Conservation (phyloP, 1,140 invertebrate genomes). For the Drosophila punjabiensis region DNA sequence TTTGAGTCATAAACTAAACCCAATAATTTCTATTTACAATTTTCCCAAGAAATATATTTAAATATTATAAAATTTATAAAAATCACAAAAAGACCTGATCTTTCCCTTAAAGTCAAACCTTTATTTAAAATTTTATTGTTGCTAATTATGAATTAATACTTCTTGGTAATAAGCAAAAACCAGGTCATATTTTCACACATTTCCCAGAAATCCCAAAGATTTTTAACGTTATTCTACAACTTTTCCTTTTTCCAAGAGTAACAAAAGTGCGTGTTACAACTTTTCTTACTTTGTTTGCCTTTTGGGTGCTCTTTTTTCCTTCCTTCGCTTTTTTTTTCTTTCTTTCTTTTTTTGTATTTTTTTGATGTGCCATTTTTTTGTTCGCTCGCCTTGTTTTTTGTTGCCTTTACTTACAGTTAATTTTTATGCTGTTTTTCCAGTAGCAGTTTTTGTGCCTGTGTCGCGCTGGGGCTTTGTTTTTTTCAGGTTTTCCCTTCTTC, state of each 20-base stretch:
- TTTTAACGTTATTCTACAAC: neutral
- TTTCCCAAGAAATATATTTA: neutral
- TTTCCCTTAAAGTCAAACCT: neutral
- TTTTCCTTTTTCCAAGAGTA: slow-evolving; percentile 1
- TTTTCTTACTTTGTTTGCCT: slow-evolving; percentile 16
- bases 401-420: slow-evolving; percentile 62
- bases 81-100: neutral
- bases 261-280: neutral
- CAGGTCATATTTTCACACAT: neutral
- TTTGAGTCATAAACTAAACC: neutral
- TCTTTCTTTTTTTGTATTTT: neutral
- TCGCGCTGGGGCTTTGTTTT: neutral
- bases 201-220: neutral
- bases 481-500: neutral
- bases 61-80: neutral
- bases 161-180: neutral
- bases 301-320: slow-evolving; percentile 3
- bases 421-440: slow-evolving; percentile 48
- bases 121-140: neutral
- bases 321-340: slow-evolving; percentile 2
- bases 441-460: slow-evolving; percentile 10
- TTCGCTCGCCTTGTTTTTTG: slow-evolving; percentile 24
- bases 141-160: neutral
- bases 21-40: neutral
- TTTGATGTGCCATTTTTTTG: slow-evolving; percentile 29